Base-by-base conservation (phyloP, 2,888 invertebrate species). In the Ptilodon capucinus region DNA sequence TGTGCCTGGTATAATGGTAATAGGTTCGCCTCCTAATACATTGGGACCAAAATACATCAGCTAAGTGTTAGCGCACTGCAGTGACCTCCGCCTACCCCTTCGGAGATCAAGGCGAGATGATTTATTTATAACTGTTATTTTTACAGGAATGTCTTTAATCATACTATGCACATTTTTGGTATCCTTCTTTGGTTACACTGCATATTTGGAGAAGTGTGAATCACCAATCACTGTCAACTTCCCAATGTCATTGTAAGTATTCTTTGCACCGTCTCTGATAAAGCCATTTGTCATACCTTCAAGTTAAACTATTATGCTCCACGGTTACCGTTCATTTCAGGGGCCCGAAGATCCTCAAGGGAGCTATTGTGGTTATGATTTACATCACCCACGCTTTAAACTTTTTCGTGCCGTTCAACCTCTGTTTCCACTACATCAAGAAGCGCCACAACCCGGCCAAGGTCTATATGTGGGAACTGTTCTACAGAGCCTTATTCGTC, bases 191-290 rank as follows among this genome's bases (percentile, higher is more conserved):
- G 89, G 88, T 0, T 88, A 87, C 46, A 58, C 46, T 0, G 86
- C 70, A 0, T 88, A 67, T 45, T 48, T 67, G 44, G 67, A 77
- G 0, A 14, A 58, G 0, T 63, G 66, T 11, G 69, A 73, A 8
- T 59, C 86, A 0, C 89, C 89, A 0, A 76, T 89, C 4, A 87
- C 87, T 0, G 60, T 87, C 0, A 89, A 89, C 54, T 88, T 85
- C 41, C 85, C 86, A 0, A 74, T 86, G 79, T 45, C 43, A 0
- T 1, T 46, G 88, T 88, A 46, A 79, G 86, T 82, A 54, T 53
- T n/a, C n/a, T n/a, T n/a, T n/a, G n/a, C n/a, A n/a, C n/a, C n/a
- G n/a, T n/a, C n/a, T n/a, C n/a, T n/a, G n/a, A n/a, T n/a, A n/a
- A n/a, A n/a, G n/a, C n/a, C n/a, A n/a, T n/a, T n/a, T n/a, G n/a